Evolutionary conservation across 2,113 vertebrate species (phyloP).

Genomic region (Rynchops niger): DNA sequence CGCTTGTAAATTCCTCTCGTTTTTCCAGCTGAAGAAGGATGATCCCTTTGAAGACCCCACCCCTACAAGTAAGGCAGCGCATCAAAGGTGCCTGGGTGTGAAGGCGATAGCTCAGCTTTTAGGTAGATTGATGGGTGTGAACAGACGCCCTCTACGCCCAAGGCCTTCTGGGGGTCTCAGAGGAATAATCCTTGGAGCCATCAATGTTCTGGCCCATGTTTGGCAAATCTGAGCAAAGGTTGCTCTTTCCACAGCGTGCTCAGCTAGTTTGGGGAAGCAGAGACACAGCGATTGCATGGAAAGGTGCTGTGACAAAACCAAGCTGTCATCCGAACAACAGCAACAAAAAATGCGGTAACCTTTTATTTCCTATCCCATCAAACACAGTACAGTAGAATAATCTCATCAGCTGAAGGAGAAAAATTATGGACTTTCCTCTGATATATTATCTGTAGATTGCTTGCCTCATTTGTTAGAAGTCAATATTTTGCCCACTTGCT

Average conservation of each 20-base stretch:
- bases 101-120: background rate
- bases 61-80: background rate
- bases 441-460: background rate
- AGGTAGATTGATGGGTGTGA: background rate
- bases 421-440: background rate
- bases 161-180: accelerated
- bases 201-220: accelerated
- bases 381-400: background rate
- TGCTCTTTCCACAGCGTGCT: background rate
- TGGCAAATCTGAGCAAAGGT: background rate
- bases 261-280: background rate
- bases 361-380: background rate
- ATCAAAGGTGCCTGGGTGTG: background rate
- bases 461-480: background rate
- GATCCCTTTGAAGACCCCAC: background rate
- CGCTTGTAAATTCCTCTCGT: background rate
- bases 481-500: background rate
- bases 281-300: accelerated
- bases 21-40: background rate
- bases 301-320: background rate
- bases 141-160: background rate
- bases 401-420: background rate
- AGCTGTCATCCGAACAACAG: background rate
- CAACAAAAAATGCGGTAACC: background rate
- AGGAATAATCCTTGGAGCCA: background rate